A percentile compares a stretch with the other conserved stretches of the same genome.
Evolutionary conservation across 2,888 invertebrate genomes (phyloP).

Genomic region (Phortica magna): DNA sequence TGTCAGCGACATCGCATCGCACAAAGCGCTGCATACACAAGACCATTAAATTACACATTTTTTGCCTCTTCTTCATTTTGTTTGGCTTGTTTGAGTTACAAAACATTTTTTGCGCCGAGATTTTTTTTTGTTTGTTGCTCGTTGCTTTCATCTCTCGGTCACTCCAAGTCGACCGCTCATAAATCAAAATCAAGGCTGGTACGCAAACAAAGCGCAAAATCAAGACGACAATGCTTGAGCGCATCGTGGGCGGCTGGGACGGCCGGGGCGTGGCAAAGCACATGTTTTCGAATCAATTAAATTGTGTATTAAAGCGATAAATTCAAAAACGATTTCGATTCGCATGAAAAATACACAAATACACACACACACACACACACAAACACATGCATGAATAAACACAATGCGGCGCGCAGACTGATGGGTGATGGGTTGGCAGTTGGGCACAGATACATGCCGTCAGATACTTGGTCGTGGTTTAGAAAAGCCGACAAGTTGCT

Average conservation of each 20-base stretch:
- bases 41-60: too few species aligned
- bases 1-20: too few species aligned
- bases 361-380: conserved; percentile 1
- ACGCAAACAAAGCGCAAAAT: background rate
- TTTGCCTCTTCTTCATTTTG: too few species aligned
- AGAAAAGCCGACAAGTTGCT: conserved; percentile 47
- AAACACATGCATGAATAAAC: background rate
- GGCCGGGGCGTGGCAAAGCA: background rate
- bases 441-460: conserved; percentile 43
- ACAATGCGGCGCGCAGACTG: background rate
- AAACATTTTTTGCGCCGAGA: too few species aligned
- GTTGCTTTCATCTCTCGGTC: background rate
- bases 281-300: conserved; percentile 14
- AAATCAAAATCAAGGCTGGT: conserved; percentile 16
- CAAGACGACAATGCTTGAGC: background rate
- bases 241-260: background rate
- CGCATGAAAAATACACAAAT: background rate
- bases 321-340: conserved; percentile 17
- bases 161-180: background rate
- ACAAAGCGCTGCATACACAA: too few species aligned
- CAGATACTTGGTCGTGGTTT: conserved; percentile 14
- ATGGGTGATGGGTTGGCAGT: background rate
- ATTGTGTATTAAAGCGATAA: conserved; percentile 27
- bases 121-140: too few species aligned
- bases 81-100: too few species aligned